A percentile compares a stretch with the other conserved stretches of the same genome.
Conservation (phyloP, 2,113 vertebrate species). For the Phocoena phocoena region DNA sequence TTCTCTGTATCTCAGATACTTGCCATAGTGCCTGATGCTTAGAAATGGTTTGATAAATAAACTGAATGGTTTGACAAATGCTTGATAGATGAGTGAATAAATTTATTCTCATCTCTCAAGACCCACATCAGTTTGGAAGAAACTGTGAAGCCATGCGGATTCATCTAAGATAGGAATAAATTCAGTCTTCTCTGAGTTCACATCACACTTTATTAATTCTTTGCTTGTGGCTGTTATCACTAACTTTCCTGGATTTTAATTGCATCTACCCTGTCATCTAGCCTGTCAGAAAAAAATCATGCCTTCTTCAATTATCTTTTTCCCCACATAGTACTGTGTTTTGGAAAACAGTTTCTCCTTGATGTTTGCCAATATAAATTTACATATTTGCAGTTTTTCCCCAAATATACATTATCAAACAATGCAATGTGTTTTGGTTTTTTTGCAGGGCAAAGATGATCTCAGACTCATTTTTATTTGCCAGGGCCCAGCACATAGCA, state of each 20-base stretch:
- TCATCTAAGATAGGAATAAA: background rate
- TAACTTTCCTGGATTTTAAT: background rate
- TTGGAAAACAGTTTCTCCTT: background rate
- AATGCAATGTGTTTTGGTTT: background rate
- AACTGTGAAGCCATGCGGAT: background rate
- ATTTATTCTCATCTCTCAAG: background rate
- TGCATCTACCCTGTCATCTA: background rate
- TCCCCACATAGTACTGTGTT: background rate
- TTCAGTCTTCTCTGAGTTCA: background rate
- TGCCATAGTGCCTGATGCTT: background rate
- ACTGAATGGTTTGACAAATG: background rate
- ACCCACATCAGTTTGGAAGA: background rate
- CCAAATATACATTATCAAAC: background rate
- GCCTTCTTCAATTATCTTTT: background rate
- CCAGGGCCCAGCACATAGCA: background rate
- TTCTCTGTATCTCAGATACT: background rate
- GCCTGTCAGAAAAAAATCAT: background rate
- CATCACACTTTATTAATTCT: background rate
- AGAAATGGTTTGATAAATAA: background rate
- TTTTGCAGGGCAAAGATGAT: background rate
- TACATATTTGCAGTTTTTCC: background rate
- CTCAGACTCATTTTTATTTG: conserved; percentile 22
- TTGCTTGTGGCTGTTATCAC: background rate
- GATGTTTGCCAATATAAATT: background rate
- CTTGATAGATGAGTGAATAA: background rate